Percentiles rank a stretch among this genome's conserved stretches.
Evolutionary conservation across 1,140 invertebrate genomes (phyloP).

Genomic region (Belonocnema kinseyi): DNA sequence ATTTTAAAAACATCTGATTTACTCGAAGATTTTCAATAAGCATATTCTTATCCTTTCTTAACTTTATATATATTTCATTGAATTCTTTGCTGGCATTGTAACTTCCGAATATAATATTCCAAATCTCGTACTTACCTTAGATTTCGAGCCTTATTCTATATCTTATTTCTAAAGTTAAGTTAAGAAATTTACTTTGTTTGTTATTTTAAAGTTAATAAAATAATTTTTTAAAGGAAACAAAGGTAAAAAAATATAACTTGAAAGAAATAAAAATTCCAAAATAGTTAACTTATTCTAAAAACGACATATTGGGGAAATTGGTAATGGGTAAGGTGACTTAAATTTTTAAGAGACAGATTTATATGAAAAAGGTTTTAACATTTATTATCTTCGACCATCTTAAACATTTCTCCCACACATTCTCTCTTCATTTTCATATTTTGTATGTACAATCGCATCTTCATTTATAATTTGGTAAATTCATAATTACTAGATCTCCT

Average conservation of each 20-base stretch:
- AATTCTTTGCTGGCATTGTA: too few relatives aligned
- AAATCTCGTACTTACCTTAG: too few relatives aligned
- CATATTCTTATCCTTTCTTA: too few relatives aligned
- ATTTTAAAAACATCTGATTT: too few relatives aligned
- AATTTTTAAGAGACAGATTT: background rate
- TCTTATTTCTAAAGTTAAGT: too few relatives aligned
- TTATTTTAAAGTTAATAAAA: too few relatives aligned
- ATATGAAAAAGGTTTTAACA: slow-evolving; percentile 11
- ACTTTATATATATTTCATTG: too few relatives aligned
- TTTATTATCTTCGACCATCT: slow-evolving; percentile 8
- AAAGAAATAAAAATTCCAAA: background rate
- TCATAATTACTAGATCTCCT: slow-evolving; percentile 19
- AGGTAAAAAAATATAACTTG: background rate
- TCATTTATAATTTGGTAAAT: slow-evolving; percentile 17
- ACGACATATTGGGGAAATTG: slow-evolving; percentile 6
- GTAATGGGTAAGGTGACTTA: background rate
- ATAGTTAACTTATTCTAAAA: background rate
- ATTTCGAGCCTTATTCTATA: too few relatives aligned
- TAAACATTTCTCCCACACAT: background rate
- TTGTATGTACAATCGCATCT: slow-evolving; percentile 14
- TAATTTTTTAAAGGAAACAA: too few relatives aligned
- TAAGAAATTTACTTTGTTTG: too few relatives aligned
- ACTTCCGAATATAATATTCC: too few relatives aligned
- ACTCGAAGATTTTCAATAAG: too few relatives aligned
- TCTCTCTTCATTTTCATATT: background rate